Evolutionary conservation across 1,140 invertebrate genomes (phyloP).

Genomic region (Sinonovacula constricta): DNA sequence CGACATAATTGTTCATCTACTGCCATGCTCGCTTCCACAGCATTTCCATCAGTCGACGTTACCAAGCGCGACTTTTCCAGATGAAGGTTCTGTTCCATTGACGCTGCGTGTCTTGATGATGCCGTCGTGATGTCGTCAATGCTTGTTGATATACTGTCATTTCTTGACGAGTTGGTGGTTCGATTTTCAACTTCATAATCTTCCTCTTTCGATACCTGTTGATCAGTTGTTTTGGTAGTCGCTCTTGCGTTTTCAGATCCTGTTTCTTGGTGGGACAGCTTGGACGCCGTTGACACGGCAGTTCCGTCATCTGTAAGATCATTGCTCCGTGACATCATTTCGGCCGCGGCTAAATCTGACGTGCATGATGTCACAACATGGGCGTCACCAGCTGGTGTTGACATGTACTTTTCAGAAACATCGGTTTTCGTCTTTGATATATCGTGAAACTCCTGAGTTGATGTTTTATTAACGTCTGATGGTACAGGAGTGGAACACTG

Average conservation of each 20-base stretch:
- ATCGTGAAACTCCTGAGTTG: conserved; percentile 35
- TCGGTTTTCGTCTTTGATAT: conserved; percentile 28
- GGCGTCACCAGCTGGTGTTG: conserved; percentile 14
- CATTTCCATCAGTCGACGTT: conserved; percentile 7
- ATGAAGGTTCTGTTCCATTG: conserved; percentile 30
- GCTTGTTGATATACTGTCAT: conserved; percentile 23
- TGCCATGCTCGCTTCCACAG: conserved; percentile 10
- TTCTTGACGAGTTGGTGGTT: conserved; percentile 20
- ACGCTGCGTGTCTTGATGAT: conserved; percentile 27
- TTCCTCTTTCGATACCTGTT: conserved; percentile 17
- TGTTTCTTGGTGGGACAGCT: conserved; percentile 32
- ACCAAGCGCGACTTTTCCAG: conserved; percentile 11
- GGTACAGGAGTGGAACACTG: neutral
- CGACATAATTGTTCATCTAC: conserved; percentile 28
- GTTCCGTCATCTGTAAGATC: conserved; percentile 30
- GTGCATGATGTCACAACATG: conserved; percentile 35
- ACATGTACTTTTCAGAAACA: conserved; percentile 18
- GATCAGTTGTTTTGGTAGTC: conserved; percentile 20
- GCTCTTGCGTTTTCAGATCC: conserved; percentile 15
- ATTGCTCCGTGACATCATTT: conserved; percentile 27
- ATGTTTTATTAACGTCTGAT: neutral
- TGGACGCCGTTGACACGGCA: conserved; percentile 2
- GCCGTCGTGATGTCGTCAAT: conserved; percentile 7
- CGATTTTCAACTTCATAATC: conserved; percentile 36
- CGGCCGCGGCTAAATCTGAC: conserved; percentile 20